Conservation (phyloP, 1,140 invertebrate genomes). For the Pseudomyrmex flavicornis region DNA sequence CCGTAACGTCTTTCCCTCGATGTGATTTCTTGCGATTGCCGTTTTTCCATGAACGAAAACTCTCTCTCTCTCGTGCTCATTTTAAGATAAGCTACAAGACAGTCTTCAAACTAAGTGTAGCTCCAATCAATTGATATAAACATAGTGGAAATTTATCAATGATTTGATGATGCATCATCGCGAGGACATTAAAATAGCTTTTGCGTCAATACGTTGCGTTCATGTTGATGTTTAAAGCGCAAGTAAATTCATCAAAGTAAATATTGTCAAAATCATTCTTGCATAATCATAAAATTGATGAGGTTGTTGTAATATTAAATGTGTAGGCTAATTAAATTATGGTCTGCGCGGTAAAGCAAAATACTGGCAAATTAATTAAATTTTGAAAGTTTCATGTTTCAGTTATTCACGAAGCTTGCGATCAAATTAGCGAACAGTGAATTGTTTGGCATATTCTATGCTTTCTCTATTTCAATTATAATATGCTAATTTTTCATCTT, state of each 20-base stretch:
- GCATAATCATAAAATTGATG: constrained; percentile 37
- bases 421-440: not conserved
- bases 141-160: not conserved
- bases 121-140: constrained; percentile 8
- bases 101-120: not conserved
- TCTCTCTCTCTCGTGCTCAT: not conserved
- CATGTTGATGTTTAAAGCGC: constrained; percentile 33
- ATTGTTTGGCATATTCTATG: not conserved
- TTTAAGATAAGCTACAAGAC: not conserved
- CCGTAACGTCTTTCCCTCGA: not conserved
- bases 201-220: constrained; percentile 5
- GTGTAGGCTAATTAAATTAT: constrained; percentile 46
- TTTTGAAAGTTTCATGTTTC: constrained; percentile 8
- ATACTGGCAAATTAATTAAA: constrained; percentile 45
- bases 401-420: not conserved
- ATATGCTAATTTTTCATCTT: not conserved
- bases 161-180: not conserved
- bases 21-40: constrained; percentile 22
- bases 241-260: constrained; percentile 14
- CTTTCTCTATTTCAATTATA: not conserved
- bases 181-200: not conserved
- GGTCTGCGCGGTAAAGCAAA: constrained; percentile 13
- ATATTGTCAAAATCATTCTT: constrained; percentile 54
- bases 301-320: constrained; percentile 21
- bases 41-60: constrained; percentile 9